Evolutionary conservation across 2,113 vertebrate species (phyloP).

Genomic region (Melanerpes formicivorus): DNA sequence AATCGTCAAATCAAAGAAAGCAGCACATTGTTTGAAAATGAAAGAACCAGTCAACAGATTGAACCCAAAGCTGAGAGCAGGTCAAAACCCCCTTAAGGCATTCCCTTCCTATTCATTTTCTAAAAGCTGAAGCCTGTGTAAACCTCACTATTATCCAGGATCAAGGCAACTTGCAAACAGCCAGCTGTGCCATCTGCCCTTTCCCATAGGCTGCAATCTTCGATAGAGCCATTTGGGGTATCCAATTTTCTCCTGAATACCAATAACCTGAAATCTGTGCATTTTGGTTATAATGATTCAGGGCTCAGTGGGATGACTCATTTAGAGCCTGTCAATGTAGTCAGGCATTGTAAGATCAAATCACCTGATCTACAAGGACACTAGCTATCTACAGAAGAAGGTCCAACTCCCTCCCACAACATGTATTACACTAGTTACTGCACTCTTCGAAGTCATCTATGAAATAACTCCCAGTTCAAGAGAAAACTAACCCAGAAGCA

Average conservation of each 20-base stretch:
- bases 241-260: background rate
- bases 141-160: background rate
- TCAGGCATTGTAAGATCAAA: background rate
- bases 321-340: background rate
- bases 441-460: background rate
- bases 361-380: background rate
- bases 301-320: background rate
- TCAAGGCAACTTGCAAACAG: background rate
- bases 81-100: background rate
- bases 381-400: background rate
- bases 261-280: background rate
- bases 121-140: background rate
- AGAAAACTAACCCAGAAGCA: background rate
- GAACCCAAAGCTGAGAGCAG: constrained; percentile 23
- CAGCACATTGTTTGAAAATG: background rate
- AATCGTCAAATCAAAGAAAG: constrained; percentile 5
- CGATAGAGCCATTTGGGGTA: background rate
- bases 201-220: background rate
- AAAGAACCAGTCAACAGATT: background rate
- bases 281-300: background rate
- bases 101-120: background rate
- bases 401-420: background rate
- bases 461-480: background rate
- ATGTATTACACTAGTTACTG: background rate
- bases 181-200: background rate